Base-by-base conservation (phyloP, 2,797 vertebrate genomes). In the Aplochiton taeniatus region DNA sequence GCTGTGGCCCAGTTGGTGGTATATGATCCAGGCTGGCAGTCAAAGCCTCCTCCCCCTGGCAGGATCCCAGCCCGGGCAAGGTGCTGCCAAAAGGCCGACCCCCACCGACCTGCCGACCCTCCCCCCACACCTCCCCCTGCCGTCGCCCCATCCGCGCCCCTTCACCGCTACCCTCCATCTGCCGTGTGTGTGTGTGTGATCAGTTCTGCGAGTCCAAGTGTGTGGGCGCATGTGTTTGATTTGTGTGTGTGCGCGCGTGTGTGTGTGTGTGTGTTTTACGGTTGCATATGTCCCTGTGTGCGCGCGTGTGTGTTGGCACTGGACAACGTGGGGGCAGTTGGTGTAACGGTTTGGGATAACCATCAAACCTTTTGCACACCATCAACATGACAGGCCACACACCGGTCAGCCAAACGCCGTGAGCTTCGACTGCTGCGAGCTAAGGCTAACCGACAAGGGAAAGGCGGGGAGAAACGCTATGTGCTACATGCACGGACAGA, bases 21-120 rank as follows among this genome's bases (percentile, higher is more conserved):
- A 80, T 73, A n/a, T n/a, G 81, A 90, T 89, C 85, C 84, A 75
- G 79, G 87, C n/a, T 86, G 81, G 79, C 82, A 78, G 76, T 82
- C 70, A 77, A 79, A 84, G 83, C 82, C 75, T 63, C 65, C 49
- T 80, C 82, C 73, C 31, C 45, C 86, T 90, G 89, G 88, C 86
- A 80, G n/a, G n/a, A n/a, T n/a, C n/a, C 69, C 65, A 75, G 42
- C 31, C 42, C 71, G 11, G 63, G 60, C 64, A 65, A 65, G 66
- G 58, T 68, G 71, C 72, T 74, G 83, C 87, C 82, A 83, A 74
- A 84, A 75, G 70, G 65, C 61, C 19, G n/a, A 70, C 73, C 79
- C 71, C 68, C 31, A 61, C 66, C 61, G 58, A 57, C 70, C 73
- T 57, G 43, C 72, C 69, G 72, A 63, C 78, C 59, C 14, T 53